Conservation (phyloP, 2,113 vertebrate genomes). For the Corythoichthys haematopterus region DNA sequence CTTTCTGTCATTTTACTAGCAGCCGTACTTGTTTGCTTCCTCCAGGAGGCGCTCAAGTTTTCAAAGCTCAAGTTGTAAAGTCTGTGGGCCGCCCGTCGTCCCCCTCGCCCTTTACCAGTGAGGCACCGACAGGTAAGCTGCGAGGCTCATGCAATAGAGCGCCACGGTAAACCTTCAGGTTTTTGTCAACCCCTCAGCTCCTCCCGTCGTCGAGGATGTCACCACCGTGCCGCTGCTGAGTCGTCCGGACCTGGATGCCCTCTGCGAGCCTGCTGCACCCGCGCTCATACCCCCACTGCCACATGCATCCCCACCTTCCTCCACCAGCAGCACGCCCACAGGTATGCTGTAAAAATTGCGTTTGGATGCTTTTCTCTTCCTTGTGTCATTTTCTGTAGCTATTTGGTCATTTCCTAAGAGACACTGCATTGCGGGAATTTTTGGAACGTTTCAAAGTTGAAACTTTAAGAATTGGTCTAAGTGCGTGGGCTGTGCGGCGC, state of each 20-base stretch:
- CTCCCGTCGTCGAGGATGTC: constrained; percentile 25
- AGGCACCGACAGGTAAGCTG: constrained; percentile 8
- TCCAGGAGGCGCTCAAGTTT: constrained; percentile 48
- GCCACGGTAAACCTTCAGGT: too few species aligned
- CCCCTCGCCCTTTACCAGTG: constrained; percentile 50
- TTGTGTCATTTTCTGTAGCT: too few species aligned
- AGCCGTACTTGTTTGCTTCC: background rate
- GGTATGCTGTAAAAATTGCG: constrained; percentile 44
- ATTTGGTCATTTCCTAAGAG: too few species aligned
- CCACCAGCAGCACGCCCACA: constrained; percentile 31
- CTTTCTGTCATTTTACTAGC: background rate
- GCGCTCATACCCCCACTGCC: constrained; percentile 24
- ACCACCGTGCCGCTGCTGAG: constrained; percentile 60
- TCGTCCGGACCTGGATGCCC: constrained; percentile 72
- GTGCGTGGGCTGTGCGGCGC: too few species aligned
- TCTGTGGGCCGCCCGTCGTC: constrained; percentile 52
- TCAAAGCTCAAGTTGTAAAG: constrained; percentile 60
- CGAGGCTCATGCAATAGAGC: too few species aligned
- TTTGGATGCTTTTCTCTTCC: background rate
- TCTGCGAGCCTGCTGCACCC: constrained; percentile 60
- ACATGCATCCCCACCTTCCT: constrained; percentile 15
- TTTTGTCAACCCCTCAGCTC: constrained; percentile 16
- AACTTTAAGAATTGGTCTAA: too few species aligned
- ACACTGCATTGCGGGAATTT: too few species aligned
- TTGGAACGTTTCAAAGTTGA: too few species aligned